Evolutionary conservation across 1,140 invertebrate species (phyloP), one percentile per base, ranked within the genome.

Genomic region (Galendromus occidentalis): DNA sequence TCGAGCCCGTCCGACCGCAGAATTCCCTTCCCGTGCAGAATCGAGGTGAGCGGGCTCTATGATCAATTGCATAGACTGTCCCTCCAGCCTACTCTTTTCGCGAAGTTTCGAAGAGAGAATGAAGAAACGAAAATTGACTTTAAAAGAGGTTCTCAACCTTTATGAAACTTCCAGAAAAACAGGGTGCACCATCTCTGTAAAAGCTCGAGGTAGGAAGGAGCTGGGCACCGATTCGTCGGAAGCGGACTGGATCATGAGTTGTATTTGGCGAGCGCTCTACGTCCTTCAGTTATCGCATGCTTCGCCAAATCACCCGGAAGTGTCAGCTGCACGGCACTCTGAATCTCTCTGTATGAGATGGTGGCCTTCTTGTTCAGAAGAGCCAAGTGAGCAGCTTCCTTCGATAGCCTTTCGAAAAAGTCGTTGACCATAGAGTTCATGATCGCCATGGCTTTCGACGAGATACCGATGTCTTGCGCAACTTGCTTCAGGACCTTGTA

Each of bases 401-500:
- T 63, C 80, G 51, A 17, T 17, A 59, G 25, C 14, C 51, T 25
- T 14, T 45, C 42, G 42, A 66, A 66, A 9, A 66, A 9, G 42
- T 66, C 65, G 44, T 45, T 66, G 2, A 66, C 65, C n/a, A 66
- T 64, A 6, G 39, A 9, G 42, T 66, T 51, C 65, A 66, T 63
- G 22, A 66, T 25, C 12, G 39, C 20, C 65, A 66, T 66, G n/a
- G 65, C 65, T n/a, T 67, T 67, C 28, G 64, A 76, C 14, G 82
- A 84, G 47, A 86, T 81, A 28, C 84, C 82, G 66, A 81, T 84
- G 71, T 82, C 79, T 1, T 82, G 82, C 72, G 84, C 84, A 75
- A 85, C 83, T 72, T 84, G 82, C 70, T 84, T 83, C 71, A 87
- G 70, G 17, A 86, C 78, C 70, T 84, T 85, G 74, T 82, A 83